Conservation (phyloP, 2,797 vertebrate species). For the Alauda arvensis region DNA sequence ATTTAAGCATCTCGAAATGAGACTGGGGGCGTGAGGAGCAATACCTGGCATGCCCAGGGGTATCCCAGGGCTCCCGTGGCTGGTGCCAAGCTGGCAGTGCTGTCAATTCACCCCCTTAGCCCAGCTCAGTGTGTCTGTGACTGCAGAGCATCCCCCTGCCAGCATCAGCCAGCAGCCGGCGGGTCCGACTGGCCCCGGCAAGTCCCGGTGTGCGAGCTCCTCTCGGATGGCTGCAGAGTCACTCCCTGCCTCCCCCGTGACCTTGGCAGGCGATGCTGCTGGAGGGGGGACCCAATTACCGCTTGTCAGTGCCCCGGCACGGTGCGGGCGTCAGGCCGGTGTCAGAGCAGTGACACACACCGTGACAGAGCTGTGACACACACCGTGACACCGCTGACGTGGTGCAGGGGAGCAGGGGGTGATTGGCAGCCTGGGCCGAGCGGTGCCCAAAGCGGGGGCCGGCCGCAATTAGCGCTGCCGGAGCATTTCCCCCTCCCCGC, state of each 20-base stretch:
- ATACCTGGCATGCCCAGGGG: not conserved
- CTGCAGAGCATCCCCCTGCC: not conserved
- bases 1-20: not conserved
- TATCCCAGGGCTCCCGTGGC: not conserved
- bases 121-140: not conserved
- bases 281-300: not conserved
- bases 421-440: not conserved
- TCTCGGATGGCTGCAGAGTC: not conserved
- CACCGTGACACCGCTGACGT: not conserved
- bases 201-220: accelerated
- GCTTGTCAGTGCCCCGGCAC: not conserved
- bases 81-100: not conserved
- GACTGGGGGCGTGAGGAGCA: not conserved
- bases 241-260: accelerated
- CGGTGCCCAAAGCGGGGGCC: not conserved
- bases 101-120: not conserved
- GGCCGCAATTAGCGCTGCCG: not conserved
- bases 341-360: constrained; percentile 7
- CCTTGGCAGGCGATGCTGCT: not conserved
- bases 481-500: accelerated
- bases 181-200: not conserved
- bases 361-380: not conserved
- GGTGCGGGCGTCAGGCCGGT: not conserved
- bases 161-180: not conserved
- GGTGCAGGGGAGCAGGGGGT: not conserved